Evolutionary conservation across 2,888 invertebrate species (phyloP).

Genomic region (Allolobophora icterica): DNA sequence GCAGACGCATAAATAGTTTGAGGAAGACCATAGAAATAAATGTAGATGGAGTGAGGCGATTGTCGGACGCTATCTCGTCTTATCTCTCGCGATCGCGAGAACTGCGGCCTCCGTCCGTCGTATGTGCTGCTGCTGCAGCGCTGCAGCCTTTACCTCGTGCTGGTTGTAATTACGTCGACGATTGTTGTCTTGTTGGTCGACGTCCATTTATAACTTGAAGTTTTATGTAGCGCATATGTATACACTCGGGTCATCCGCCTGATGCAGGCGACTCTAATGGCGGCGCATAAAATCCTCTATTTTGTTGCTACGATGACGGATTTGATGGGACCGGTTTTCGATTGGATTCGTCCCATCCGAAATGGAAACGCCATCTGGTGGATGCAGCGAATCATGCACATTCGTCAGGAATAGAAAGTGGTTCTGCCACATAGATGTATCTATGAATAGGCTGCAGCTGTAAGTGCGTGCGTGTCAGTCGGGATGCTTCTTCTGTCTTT

Average conservation of each 20-base stretch:
- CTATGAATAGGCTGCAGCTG: no score
- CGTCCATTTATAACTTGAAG: constrained; percentile 2
- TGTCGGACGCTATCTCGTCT: background rate
- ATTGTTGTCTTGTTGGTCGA: background rate
- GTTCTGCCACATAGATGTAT: no score
- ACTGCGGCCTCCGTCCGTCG: background rate
- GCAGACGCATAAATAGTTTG: constrained; percentile 7
- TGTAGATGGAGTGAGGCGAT: constrained; percentile 9
- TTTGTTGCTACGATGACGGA: background rate
- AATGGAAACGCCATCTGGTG: background rate
- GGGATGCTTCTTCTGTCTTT: no score
- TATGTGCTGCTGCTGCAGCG: background rate
- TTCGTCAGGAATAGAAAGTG: background rate
- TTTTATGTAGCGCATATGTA: constrained; percentile 12
- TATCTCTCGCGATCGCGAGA: background rate
- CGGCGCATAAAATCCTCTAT: background rate
- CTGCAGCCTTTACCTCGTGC: background rate
- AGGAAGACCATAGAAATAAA: background rate
- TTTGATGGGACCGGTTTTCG: constrained; percentile 1
- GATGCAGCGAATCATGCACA: background rate
- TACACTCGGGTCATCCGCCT: background rate
- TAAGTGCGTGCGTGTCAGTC: no score
- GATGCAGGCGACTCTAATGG: constrained; percentile 17
- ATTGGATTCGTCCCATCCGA: constrained; percentile 17
- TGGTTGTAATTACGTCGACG: background rate